A percentile compares a stretch with the other conserved stretches of the same genome.
Conservation (phyloP, 2,888 invertebrate genomes). For the Maniola hyperantus region DNA sequence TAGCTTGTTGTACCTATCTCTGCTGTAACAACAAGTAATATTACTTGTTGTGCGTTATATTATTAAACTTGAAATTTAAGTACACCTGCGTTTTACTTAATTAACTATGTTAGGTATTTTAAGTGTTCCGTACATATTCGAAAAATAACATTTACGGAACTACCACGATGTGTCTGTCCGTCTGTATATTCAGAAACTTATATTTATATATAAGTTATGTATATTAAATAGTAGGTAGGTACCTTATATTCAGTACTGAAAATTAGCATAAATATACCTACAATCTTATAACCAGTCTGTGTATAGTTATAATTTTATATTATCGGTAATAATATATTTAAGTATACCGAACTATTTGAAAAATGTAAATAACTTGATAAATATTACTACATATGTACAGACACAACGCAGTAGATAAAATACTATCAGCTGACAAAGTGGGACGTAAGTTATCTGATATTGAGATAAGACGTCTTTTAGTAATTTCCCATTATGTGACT, state of each 20-base stretch:
- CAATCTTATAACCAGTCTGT: too few species aligned
- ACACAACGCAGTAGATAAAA: slow-evolving; percentile 48
- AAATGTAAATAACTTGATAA: slow-evolving; percentile 26
- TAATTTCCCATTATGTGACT: slow-evolving; percentile 40
- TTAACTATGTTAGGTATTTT: neutral
- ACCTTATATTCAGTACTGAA: too few species aligned
- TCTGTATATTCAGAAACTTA: too few species aligned
- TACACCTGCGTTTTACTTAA: neutral
- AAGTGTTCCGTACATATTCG: neutral
- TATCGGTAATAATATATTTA: too few species aligned
- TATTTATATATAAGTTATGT: too few species aligned
- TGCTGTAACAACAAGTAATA: neutral
- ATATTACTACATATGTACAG: neutral
- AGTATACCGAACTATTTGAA: neutral
- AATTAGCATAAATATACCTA: too few species aligned
- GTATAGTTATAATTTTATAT: too few species aligned
- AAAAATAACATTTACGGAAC: too few species aligned
- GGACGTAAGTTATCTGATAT: slow-evolving; percentile 56
- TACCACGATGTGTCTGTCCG: too few species aligned
- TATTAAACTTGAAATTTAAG: slow-evolving; percentile 5
- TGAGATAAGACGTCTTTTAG: slow-evolving; percentile 57
- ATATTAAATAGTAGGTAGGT: too few species aligned
- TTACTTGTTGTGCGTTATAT: too few species aligned
- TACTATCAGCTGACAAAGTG: slow-evolving; percentile 60
- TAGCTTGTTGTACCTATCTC: slow-evolving; percentile 24